Percentiles rank a stretch among this genome's conserved stretches.
phyloP scores from a whole-genome alignment of 53 echinoderm and acorn worm species.

The Pentamera pediparva region DNA sequence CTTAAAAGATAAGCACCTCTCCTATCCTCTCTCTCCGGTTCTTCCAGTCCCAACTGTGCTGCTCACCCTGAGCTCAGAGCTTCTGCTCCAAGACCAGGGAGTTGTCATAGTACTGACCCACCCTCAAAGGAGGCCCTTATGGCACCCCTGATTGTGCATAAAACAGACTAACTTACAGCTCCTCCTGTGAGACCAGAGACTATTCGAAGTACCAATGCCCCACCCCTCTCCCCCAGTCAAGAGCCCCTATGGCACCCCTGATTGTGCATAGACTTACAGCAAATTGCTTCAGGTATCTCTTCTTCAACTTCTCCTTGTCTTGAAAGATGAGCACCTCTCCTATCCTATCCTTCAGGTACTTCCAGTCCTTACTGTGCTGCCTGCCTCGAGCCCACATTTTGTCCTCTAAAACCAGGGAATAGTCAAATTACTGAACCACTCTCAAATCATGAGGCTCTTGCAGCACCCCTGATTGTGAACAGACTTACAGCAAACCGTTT shows the following conservation, averaged over 20 bases:
- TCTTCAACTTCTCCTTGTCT: slow-evolving; percentile 34
- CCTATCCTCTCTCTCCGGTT: slow-evolving; percentile 51
- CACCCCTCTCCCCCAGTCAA: no score
- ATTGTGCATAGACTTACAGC: slow-evolving; percentile 9
- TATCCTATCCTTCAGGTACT: slow-evolving; percentile 53
- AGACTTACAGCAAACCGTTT: slow-evolving; percentile 57
- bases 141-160: not conserved
- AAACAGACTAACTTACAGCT: no score
- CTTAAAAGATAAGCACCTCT: slow-evolving; percentile 40
- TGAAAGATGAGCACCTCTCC: slow-evolving; percentile 41
- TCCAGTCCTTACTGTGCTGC: slow-evolving; percentile 72
- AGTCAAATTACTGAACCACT: slow-evolving; percentile 60
- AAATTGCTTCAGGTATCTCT: slow-evolving; percentile 44
- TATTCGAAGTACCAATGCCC: no score
- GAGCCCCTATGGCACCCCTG: not conserved
- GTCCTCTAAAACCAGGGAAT: slow-evolving; percentile 70
- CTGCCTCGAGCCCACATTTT: slow-evolving; percentile 53
- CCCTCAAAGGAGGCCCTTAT: no score
- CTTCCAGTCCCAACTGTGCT: slow-evolving; percentile 68
- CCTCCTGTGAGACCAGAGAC: no score
- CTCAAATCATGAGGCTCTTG: no score
- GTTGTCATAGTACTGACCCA: slow-evolving; percentile 56
- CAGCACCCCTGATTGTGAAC: not conserved
- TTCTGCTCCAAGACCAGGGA: slow-evolving; percentile 71
- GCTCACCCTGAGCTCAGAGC: slow-evolving; percentile 53